Base-by-base conservation (phyloP, 2,797 vertebrate species). In the Hafferia zeledoni region DNA sequence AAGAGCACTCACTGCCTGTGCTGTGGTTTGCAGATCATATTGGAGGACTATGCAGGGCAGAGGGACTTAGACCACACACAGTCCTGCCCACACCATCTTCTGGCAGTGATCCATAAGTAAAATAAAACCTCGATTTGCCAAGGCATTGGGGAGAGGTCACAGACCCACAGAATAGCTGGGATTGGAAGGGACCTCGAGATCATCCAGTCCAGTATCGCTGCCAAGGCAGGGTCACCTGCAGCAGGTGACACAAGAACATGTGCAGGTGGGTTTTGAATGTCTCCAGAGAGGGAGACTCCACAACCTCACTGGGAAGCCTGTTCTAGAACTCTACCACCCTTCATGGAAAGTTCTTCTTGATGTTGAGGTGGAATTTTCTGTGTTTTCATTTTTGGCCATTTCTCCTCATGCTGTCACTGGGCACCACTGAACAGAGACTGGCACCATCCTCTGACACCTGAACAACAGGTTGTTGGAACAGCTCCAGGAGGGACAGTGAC, bases 1-100 rank as follows among this genome's bases (percentile, higher is more conserved):
- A 41, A n/a, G 35, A 74, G 25, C 24, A 6, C 55, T 84, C 0
- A 0, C 28, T 65, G 35, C 13, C 33, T 28, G 20, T 0, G 0
- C 30, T 33, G 5, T 20, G 28, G 9, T 7, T 46, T 37, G n/a
- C 49, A 71, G 39, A 64, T 37, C 33, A 5, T 11, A 28, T 5
- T 31, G 49, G 49, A 81, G 31, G 44, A 13, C 13, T 55, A 9
- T 55, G 35, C 13, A 47, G 60, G 49, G 11, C 53, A 87, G 19
- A 16, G 64, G 19, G 41, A 47, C 13, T 37, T 15, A 56, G 72
- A 43, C 28, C 19, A 39, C 39, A 11, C 1, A 2, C 8, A 1
- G 44, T 63, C 8, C 56, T 70, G 39, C 13, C 39, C 24, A 2
- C 12, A 3, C 10, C 7, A 4, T 12, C 33, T 61, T 79, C 39